These are phyloP conservation scores for Pelagia noctiluca DNA, from an alignment of 30 jellyfish, hydroid and myxozoan species.

Conservation along the genomic window DNA sequence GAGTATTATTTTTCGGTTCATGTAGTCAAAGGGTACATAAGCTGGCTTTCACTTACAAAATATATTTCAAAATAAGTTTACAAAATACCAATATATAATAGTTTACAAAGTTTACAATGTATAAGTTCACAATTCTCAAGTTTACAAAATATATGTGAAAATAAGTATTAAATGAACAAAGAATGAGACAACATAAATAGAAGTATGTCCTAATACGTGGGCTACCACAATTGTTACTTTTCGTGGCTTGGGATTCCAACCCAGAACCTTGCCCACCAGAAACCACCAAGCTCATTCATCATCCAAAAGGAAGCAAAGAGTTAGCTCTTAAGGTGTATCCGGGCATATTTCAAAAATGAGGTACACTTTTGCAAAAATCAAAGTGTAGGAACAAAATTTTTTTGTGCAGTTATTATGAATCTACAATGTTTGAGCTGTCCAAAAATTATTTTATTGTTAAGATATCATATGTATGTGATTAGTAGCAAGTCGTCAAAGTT, in stretches of 20 bases:
- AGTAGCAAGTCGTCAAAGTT: too few species aligned
- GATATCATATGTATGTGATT: too few species aligned
- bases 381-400: too few species aligned
- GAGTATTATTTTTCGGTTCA: constrained; percentile 1
- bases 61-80: not conserved
- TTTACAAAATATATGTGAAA: not conserved
- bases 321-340: not conserved
- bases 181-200: not conserved
- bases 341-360: too few species aligned
- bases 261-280: constrained; percentile 10
- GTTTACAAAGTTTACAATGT: too few species aligned
- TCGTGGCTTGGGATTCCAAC: constrained; percentile 1
- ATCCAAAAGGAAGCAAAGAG: not conserved
- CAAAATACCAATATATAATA: too few species aligned
- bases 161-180: not conserved
- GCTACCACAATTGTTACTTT: not conserved
- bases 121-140: too few species aligned
- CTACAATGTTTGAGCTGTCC: too few species aligned
- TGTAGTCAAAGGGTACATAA: not conserved
- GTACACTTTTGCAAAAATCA: too few species aligned
- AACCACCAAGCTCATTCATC: not conserved
- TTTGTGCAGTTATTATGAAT: too few species aligned
- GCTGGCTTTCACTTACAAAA: constrained; percentile 1
- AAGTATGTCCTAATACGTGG: constrained; percentile 1
- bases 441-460: too few species aligned